phyloP scores from a whole-genome alignment of 2,888 invertebrate species.

The Parthenolecanium corni region DNA sequence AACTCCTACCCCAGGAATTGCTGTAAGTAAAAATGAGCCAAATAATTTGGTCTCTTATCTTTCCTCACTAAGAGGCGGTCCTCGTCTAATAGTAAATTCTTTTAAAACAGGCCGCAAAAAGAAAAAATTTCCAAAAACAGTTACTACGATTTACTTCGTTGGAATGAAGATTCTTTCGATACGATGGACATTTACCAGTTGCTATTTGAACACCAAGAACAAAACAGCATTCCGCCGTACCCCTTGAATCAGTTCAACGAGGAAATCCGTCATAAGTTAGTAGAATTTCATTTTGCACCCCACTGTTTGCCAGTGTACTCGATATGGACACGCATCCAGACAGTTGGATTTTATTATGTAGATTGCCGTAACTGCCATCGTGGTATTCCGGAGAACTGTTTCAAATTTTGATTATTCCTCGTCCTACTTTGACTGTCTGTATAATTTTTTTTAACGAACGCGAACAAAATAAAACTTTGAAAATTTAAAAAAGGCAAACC shows the following conservation, averaged over 20 bases:
- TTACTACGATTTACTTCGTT: conserved; percentile 37
- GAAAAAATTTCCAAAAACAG: conserved; percentile 27
- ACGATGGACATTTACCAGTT: conserved; percentile 49
- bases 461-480: no score
- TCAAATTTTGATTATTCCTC: no score
- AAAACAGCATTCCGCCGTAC: conserved; percentile 25
- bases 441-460: no score
- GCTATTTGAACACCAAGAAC: conserved; percentile 45
- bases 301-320: no score
- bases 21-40: conserved; percentile 42
- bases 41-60: background rate
- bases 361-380: no score
- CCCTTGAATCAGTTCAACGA: conserved; percentile 26
- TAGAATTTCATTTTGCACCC: background rate
- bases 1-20: conserved; percentile 52
- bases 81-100: background rate
- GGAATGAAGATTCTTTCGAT: conserved; percentile 49
- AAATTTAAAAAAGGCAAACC: no score
- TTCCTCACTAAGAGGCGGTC: background rate
- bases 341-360: no score
- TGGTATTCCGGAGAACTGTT: no score
- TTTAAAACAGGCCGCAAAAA: conserved; percentile 26
- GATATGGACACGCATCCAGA: no score
- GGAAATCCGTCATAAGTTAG: conserved; percentile 25
- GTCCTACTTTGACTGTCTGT: no score